Evolutionary conservation across 2,888 invertebrate species (phyloP).

Genomic region (Heliconius aoede): DNA sequence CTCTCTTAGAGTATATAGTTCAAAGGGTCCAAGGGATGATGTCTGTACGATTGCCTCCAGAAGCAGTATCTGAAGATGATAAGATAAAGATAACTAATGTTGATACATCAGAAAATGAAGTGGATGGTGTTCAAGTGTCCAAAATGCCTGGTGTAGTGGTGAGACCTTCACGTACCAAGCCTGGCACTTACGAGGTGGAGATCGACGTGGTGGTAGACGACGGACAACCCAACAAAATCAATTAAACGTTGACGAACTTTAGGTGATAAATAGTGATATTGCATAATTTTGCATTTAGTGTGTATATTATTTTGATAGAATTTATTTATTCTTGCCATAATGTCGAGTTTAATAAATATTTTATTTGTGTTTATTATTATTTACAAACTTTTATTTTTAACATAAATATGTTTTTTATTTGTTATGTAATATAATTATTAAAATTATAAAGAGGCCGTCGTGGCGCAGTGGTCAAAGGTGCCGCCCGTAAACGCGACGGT

Average conservation of each 20-base stretch:
- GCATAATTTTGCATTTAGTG: constrained; percentile 54
- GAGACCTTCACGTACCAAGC: constrained; percentile 69
- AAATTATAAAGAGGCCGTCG: too few relatives aligned
- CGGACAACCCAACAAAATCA: constrained; percentile 65
- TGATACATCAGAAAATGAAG: constrained; percentile 76
- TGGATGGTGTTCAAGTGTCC: constrained; percentile 74
- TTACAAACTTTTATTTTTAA: background rate
- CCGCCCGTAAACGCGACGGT: too few relatives aligned
- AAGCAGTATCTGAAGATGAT: constrained; percentile 63
- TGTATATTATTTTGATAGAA: constrained; percentile 50
- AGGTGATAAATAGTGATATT: constrained; percentile 42
- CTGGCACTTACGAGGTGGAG: constrained; percentile 74
- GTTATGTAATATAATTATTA: background rate
- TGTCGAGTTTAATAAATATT: constrained; percentile 59
- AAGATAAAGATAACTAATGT: constrained; percentile 54
- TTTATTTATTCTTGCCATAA: constrained; percentile 76
- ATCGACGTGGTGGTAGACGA: constrained; percentile 76
- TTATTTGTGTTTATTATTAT: constrained; percentile 41
- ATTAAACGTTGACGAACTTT: constrained; percentile 36
- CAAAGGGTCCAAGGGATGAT: constrained; percentile 88
- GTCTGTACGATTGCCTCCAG: constrained; percentile 86
- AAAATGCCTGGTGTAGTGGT: constrained; percentile 73
- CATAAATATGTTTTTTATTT: background rate
- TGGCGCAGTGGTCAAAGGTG: too few relatives aligned
- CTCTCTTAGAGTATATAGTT: constrained; percentile 86